These are phyloP conservation scores for Melanocharis versteri DNA, from an alignment of 2,113 vertebrate genomes.

Conservation along the genomic window DNA sequence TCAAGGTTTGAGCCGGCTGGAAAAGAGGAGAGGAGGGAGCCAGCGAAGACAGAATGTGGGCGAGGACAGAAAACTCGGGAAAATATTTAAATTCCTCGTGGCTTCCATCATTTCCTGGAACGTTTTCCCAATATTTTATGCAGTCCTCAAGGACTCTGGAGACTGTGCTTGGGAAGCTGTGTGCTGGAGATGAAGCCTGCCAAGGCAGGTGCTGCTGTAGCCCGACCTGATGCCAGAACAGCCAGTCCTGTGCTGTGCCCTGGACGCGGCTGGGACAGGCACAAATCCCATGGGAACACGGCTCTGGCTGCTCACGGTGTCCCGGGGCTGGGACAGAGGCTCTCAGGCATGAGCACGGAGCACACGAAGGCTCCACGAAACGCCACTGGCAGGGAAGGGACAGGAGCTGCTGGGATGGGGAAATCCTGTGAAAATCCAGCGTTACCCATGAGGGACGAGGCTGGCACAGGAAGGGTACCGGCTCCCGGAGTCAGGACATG, in stretches of 20 bases:
- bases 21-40: background rate
- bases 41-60: background rate
- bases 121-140: background rate
- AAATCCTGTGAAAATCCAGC: background rate
- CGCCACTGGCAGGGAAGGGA: background rate
- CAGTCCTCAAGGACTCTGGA: background rate
- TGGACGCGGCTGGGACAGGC: background rate
- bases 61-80: constrained; percentile 2
- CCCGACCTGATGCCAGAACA: background rate
- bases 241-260: accelerated
- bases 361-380: accelerated
- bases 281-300: accelerated
- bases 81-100: constrained; percentile 27
- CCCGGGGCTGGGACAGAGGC: background rate
- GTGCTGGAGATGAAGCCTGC: background rate
- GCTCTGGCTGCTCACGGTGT: background rate
- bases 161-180: background rate
- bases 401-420: background rate
- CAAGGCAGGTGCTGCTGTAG: background rate
- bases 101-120: constrained; percentile 51
- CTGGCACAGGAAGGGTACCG: background rate
- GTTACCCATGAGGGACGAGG: background rate
- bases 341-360: background rate
- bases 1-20: background rate
- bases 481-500: background rate